A percentile compares a stretch with the other conserved stretches of the same genome.
These are phyloP conservation scores for Diuraphis noxia DNA, from an alignment of 1,140 invertebrate species.

Conservation along the genomic window DNA sequence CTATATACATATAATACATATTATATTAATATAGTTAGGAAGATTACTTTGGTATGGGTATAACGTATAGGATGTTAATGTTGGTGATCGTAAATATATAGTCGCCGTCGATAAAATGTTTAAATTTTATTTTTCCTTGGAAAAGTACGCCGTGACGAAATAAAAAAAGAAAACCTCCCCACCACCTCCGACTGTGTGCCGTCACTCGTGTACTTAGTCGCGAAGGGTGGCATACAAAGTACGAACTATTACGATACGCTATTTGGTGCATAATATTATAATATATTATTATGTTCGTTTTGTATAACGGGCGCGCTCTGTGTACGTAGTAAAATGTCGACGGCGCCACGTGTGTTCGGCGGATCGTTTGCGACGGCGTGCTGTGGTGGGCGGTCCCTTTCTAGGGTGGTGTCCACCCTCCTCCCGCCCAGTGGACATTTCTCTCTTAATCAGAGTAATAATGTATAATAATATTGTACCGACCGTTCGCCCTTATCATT, in stretches of 20 bases:
- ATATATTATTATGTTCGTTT: not conserved
- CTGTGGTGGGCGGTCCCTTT: not conserved
- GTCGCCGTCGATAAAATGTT: not conserved
- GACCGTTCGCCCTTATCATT: not conserved
- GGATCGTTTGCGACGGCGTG: not conserved
- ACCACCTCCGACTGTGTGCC: not conserved
- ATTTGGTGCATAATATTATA: not conserved
- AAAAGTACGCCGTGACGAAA: not conserved
- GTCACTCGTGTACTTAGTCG: not conserved
- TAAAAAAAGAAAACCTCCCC: not conserved
- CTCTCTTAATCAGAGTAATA: not conserved
- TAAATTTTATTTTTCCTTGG: not conserved
- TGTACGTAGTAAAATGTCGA: not conserved
- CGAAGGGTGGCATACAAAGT: not conserved
- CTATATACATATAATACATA: too few relatives aligned
- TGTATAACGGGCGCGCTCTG: not conserved
- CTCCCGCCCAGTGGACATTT: not conserved
- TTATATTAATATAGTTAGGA: not conserved
- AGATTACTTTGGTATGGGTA: not conserved
- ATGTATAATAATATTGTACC: not conserved
- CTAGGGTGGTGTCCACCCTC: not conserved
- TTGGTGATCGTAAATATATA: not conserved
- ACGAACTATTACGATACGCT: not conserved
- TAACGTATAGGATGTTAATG: not conserved
- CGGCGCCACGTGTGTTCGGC: not conserved